These are phyloP conservation scores for Archilochus colubris DNA, from an alignment of 2,113 vertebrate genomes.

Conservation along the genomic window DNA sequence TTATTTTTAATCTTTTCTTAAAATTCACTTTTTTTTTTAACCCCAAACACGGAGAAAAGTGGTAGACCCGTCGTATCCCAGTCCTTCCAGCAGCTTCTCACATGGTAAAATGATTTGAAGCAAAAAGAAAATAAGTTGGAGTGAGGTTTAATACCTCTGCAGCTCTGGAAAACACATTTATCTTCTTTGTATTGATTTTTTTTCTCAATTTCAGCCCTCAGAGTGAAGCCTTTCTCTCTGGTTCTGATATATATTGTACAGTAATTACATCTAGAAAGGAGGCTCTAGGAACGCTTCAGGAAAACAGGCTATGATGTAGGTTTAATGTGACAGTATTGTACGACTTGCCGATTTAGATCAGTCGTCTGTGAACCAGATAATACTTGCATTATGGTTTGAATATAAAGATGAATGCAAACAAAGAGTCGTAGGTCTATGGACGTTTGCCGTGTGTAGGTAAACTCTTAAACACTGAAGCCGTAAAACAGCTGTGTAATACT, in stretches of 20 bases:
- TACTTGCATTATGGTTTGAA: background rate
- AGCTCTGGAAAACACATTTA: constrained; percentile 67
- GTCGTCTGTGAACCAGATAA: background rate
- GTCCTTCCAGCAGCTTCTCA: constrained; percentile 12
- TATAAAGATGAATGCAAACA: background rate
- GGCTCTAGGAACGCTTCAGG: constrained; percentile 52
- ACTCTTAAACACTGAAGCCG: background rate
- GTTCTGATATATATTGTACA: constrained; percentile 67
- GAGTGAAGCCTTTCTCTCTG: constrained; percentile 68
- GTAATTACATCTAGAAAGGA: constrained; percentile 75
- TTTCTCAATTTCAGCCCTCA: constrained; percentile 62
- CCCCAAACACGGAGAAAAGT: background rate
- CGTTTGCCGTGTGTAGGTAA: background rate
- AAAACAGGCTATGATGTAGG: constrained; percentile 65
- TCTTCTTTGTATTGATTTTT: constrained; percentile 76
- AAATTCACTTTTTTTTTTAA: background rate
- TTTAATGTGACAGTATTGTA: constrained; percentile 65
- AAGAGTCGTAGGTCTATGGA: background rate
- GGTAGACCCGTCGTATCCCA: background rate
- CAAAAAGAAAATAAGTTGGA: constrained; percentile 8
- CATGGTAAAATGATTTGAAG: background rate
- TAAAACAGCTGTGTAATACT: background rate
- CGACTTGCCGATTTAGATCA: constrained; percentile 37
- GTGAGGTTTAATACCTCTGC: constrained; percentile 53
- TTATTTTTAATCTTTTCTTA: too few species aligned